Evolutionary conservation across 2,113 vertebrate genomes (phyloP), one percentile per base, ranked within the genome.

Genomic region (Xenotilapia leptura): DNA sequence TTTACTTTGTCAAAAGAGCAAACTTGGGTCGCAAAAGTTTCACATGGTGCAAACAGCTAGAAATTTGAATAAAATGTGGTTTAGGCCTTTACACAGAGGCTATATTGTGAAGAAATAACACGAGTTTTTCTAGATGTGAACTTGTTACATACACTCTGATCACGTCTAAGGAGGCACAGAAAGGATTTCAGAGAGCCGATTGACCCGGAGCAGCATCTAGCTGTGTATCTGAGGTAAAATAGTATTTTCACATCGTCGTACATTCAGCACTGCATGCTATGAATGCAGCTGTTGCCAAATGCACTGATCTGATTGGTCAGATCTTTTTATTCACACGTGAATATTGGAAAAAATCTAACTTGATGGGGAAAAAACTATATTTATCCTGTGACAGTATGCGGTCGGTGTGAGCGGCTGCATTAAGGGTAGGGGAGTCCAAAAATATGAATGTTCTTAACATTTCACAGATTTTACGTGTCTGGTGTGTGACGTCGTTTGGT

Each of bases 251-350:
- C 28, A 7, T 0, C 17, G 2, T 62, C 3, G 17, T 62, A 62
- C 58, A 36, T 62, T 62, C 58, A 62, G 31, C 17, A 62, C 58
- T 36, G 4, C 58, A 36, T 62, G 31, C 17, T 36, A 36, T 11
- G 58, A 62, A 36, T 68, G 31, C 33, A 38, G 33, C 5, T 36
- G 33, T 68, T 36, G 60, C 60, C 11, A n/a, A 36, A 62, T 62
- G 58, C 58, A 62, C 31, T 62, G 9, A 62, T 62, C 58, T 19
- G 5, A 60, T 62, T 33, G 58, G 28, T 62, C 58, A 62, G 58
- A 62, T 33, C 15, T 0, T 62, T 62, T 62, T 62, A 1, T 60
- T 60, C 15, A 6, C 58, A 19, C 1, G 0, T 33, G 2, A 60
- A 6, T 11, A 60, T 31, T 0, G 2, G 56, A 60, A 60, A 31